Base-by-base conservation (phyloP, 2,113 vertebrate genomes). In the Smithornis capensis region DNA sequence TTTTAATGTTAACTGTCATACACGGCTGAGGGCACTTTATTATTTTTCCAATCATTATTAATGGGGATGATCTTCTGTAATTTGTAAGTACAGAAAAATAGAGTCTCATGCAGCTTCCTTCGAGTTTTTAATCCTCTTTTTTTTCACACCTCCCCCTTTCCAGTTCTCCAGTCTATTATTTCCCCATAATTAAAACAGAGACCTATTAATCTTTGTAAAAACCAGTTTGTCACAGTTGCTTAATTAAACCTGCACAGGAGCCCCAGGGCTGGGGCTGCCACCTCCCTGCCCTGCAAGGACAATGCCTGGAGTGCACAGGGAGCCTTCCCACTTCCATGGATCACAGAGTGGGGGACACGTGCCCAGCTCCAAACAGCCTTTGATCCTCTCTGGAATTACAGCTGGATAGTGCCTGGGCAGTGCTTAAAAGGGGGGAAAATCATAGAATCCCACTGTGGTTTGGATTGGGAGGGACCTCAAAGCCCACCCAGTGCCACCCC, bases 21-120 rank as follows among this genome's bases (percentile, higher is more conserved):
- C 37, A 67, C 0, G 3, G 89, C 63, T 73, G 83, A 87, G 82
- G 89, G 84, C 50, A 64, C 76, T 95, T 94, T 82, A 95, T 87
- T 94, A 87, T 91, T 94, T 94, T 87, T 57, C 81, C 7, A 35
- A 73, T 78, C 91, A 42, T 96, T 95, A 95, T 96, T 96, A 95
- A 96, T 87, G 77, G 81, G 80, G 53, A 89, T 68, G 93, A 79
- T 84, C 78, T 60, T 49, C 83, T 92, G 53, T 49, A 94, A 93
- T 92, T 91, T 95, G 37, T 53, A 77, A 91, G 50, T 16, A 74
- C 16, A 45, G 78, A 71, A 64, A 96, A 89, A 95, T 55, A 80
- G 0, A 44, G 64, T 55, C 73, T 96, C 56, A 24, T 57, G 28
- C 74, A 82, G 74, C 70, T 79, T 53, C 74, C 91, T 77, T 14